These are phyloP conservation scores for Drosophila parvula DNA, from an alignment of 1,140 invertebrate species.

Conservation along the genomic window DNA sequence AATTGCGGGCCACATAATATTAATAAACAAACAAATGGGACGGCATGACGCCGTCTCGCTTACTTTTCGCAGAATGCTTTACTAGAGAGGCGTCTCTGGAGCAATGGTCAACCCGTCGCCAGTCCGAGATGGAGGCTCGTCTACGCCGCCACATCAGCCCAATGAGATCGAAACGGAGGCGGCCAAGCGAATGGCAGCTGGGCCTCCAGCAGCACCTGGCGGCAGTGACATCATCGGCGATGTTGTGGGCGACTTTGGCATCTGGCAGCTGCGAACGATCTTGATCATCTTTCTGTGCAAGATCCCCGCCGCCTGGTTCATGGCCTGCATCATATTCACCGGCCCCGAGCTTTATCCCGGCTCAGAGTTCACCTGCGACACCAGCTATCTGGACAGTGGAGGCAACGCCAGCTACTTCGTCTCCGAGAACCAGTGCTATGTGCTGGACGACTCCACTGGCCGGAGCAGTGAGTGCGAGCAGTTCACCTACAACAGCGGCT, in stretches of 20 bases:
- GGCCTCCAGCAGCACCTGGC: constrained; percentile 11
- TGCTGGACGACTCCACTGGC: constrained; percentile 43
- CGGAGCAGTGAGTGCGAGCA: constrained; percentile 60
- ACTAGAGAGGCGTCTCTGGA: constrained; percentile 23
- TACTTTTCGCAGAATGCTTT: constrained; percentile 48
- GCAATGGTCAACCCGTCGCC: constrained; percentile 58
- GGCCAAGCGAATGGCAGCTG: constrained; percentile 2
- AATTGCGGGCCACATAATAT: constrained; percentile 47
- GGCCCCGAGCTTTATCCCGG: constrained; percentile 75
- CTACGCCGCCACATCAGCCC: constrained; percentile 24
- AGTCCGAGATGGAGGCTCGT: constrained; percentile 24
- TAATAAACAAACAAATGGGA: constrained; percentile 34
- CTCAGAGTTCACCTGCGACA: constrained; percentile 69
- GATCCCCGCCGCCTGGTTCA: constrained; percentile 85
- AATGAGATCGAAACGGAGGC: constrained; percentile 28
- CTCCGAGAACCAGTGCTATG: constrained; percentile 66
- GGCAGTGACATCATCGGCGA: constrained; percentile 71
- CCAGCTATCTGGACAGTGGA: constrained; percentile 34
- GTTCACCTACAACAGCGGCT: constrained; percentile 68
- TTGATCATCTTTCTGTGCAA: constrained; percentile 84
- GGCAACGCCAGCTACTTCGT: constrained; percentile 46
- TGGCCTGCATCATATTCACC: constrained; percentile 84
- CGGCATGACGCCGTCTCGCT: constrained; percentile 15
- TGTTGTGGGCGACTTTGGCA: constrained; percentile 83
- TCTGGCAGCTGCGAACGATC: constrained; percentile 83